Evolutionary conservation across 2,888 invertebrate species (phyloP).

Genomic region (Tethea ocularis): DNA sequence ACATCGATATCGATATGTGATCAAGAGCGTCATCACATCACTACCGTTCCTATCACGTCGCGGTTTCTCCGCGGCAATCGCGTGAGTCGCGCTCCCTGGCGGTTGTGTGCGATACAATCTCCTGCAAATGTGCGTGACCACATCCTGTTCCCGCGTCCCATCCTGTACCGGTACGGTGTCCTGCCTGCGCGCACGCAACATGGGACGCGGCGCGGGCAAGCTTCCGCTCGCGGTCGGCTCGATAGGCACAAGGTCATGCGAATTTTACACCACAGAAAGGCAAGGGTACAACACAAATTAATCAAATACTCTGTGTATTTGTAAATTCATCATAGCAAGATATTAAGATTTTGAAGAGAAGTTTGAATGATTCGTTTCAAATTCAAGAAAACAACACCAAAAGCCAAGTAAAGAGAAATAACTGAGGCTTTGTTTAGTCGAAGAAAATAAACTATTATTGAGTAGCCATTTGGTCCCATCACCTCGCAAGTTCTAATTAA

Average conservation of each 20-base stretch:
- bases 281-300: background rate
- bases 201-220: conserved; percentile 23
- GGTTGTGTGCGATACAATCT: conserved; percentile 62
- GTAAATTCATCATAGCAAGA: too few species aligned
- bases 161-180: conserved; percentile 21
- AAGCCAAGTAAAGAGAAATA: too few species aligned
- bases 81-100: conserved; percentile 46
- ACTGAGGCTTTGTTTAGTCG: too few species aligned
- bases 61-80: conserved; percentile 49
- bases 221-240: conserved; percentile 52
- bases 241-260: conserved; percentile 35
- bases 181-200: conserved; percentile 38
- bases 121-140: conserved; percentile 72
- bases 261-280: conserved; percentile 20
- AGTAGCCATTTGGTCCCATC: too few species aligned
- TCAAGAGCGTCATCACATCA: conserved; percentile 1
- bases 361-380: too few species aligned
- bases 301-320: too few species aligned
- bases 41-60: conserved; percentile 29
- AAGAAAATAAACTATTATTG: too few species aligned
- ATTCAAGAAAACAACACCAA: too few species aligned
- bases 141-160: conserved; percentile 58
- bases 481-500: too few species aligned
- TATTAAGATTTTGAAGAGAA: too few species aligned
- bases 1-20: background rate